Percentiles rank a stretch among this genome's conserved stretches.
Conservation (phyloP, 2,113 vertebrate genomes). For the Hippocampus barbouri region DNA sequence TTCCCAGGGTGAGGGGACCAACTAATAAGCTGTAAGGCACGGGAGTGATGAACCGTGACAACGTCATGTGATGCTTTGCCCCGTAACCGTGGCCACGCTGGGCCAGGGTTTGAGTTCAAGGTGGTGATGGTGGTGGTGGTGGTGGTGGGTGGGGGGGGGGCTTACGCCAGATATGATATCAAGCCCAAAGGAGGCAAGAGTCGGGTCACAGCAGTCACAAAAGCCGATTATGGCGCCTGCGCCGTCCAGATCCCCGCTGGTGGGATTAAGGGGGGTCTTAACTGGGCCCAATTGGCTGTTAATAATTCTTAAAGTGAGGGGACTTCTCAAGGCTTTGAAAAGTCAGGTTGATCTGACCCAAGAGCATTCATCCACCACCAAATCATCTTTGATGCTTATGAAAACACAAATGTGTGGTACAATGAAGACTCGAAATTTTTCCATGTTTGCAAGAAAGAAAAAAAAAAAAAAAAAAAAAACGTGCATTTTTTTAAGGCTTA, state of each 20-base stretch:
- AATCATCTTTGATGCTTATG: background rate
- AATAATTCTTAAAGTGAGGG: conserved; percentile 69
- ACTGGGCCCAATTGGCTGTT: conserved; percentile 70
- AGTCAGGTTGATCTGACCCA: conserved; percentile 19
- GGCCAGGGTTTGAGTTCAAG: background rate
- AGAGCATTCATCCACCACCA: conserved; percentile 2
- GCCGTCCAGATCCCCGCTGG: conserved; percentile 42
- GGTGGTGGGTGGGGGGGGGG: conserved; percentile 2
- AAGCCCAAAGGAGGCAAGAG: conserved; percentile 48
- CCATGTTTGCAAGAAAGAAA: too few relatives aligned
- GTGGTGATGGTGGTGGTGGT: background rate
- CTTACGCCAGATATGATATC: conserved; percentile 67
- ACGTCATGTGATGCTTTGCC: conserved; percentile 64
- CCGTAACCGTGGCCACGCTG: conserved; percentile 7
- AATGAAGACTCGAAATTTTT: background rate
- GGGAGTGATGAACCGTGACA: conserved; percentile 56
- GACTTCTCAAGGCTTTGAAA: conserved; percentile 61
- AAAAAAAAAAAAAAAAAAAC: too few relatives aligned
- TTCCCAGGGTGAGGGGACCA: conserved; percentile 72
- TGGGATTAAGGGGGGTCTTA: conserved; percentile 60
- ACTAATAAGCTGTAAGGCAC: conserved; percentile 49
- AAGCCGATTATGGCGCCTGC: conserved; percentile 67
- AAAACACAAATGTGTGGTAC: background rate
- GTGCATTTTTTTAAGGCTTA: too few relatives aligned
- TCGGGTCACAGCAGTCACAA: conserved; percentile 66